Evolutionary conservation across 2,113 vertebrate genomes (phyloP).

Genomic region (Centropus unirufus): DNA sequence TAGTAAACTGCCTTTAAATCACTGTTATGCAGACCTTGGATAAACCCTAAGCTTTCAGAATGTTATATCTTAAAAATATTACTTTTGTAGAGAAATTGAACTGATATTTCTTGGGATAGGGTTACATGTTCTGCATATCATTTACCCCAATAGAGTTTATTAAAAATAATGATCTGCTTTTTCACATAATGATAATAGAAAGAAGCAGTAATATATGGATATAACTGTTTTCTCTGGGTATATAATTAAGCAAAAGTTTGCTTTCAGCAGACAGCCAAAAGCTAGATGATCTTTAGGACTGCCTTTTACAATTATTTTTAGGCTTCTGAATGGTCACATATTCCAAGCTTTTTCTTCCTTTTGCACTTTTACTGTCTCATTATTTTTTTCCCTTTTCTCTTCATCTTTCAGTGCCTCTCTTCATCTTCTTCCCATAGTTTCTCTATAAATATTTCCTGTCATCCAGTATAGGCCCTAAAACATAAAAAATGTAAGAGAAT

Average conservation of each 20-base stretch:
- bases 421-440: not conserved
- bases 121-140: not conserved
- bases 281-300: not conserved
- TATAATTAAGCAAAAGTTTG: not conserved
- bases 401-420: not conserved
- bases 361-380: not conserved
- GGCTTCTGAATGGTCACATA: not conserved
- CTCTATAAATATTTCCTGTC: not conserved
- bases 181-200: not conserved
- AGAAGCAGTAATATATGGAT: not conserved
- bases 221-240: not conserved
- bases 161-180: not conserved
- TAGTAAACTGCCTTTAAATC: not conserved
- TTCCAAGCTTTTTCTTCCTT: not conserved
- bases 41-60: not conserved
- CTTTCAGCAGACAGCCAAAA: not conserved
- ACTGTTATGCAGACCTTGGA: not conserved
- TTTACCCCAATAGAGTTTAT: not conserved
- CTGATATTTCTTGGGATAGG: not conserved
- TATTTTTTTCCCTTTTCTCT: not conserved
- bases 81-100: not conserved
- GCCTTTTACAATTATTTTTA: not conserved
- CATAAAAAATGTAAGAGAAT: not conserved
- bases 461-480: not conserved
- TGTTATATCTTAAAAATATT: not conserved